A percentile compares a stretch with the other conserved stretches of the same genome.
Conservation (phyloP, 2,113 vertebrate genomes). For the Castor canadensis region DNA sequence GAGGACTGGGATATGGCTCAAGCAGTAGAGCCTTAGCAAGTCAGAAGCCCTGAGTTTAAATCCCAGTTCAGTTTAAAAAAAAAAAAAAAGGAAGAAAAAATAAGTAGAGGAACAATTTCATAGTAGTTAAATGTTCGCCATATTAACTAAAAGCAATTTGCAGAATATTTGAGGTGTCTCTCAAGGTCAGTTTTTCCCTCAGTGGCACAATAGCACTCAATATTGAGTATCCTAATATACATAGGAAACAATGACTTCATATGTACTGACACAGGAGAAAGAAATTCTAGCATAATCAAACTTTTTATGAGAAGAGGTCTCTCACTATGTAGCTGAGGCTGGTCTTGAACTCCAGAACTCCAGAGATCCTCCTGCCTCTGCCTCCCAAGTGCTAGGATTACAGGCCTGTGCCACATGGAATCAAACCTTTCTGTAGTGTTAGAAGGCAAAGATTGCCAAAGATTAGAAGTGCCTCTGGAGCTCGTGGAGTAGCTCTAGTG, state of each 20-base stretch:
- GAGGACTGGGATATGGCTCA: too few relatives aligned
- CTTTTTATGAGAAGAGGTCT: too few relatives aligned
- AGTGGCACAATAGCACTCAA: background rate
- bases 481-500: too few relatives aligned
- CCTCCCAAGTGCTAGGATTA: too few relatives aligned
- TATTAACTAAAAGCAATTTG: background rate
- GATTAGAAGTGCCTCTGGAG: background rate
- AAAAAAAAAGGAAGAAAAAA: too few relatives aligned
- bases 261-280: background rate
- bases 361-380: too few relatives aligned
- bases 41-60: too few relatives aligned
- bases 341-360: too few relatives aligned
- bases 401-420: too few relatives aligned
- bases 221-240: background rate
- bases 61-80: too few relatives aligned
- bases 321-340: too few relatives aligned
- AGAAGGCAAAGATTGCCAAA: background rate
- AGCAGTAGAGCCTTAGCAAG: too few relatives aligned
- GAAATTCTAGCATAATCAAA: background rate
- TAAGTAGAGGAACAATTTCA: background rate
- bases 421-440: background rate
- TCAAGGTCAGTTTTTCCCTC: constrained; percentile 5
- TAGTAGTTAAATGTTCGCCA: background rate
- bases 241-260: constrained; percentile 21
- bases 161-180: background rate